A percentile compares a stretch with the other conserved stretches of the same genome.
Evolutionary conservation across 2,113 vertebrate genomes (phyloP).

Genomic region (Tragulus kanchil): DNA sequence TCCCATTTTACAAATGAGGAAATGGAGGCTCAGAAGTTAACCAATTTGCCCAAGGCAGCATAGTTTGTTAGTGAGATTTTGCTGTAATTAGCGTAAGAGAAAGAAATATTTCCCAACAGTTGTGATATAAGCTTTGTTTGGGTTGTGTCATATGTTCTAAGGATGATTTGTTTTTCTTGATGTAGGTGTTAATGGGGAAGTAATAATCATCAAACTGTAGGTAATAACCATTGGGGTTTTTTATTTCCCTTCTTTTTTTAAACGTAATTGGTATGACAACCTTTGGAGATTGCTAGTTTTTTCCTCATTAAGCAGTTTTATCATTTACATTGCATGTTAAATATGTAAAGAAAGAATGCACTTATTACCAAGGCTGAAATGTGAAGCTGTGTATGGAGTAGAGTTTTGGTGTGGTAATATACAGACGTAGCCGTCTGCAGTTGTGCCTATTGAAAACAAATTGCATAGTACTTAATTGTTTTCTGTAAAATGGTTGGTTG

Average conservation of each 20-base stretch:
- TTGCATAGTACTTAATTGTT: neutral
- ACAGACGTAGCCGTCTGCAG: neutral
- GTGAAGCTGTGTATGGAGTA: neutral
- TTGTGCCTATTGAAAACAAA: neutral
- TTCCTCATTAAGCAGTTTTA: slow-evolving; percentile 33
- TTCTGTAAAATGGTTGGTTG: neutral
- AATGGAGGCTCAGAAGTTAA: neutral
- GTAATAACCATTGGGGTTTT: neutral
- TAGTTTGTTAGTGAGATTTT: neutral
- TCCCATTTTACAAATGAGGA: slow-evolving; percentile 44
- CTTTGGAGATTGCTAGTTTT: slow-evolving; percentile 29
- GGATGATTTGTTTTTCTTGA: neutral
- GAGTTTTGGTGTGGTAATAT: neutral
- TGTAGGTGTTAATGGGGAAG: neutral
- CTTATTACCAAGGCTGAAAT: neutral
- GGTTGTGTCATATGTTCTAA: neutral
- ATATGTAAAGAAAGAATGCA: slow-evolving; percentile 46
- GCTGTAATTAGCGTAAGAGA: neutral
- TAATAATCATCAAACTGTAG: neutral
- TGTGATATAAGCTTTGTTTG: neutral
- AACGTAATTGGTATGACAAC: neutral
- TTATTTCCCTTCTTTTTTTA: neutral
- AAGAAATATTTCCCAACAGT: neutral
- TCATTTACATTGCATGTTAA: slow-evolving; percentile 19
- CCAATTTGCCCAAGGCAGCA: neutral